Evolutionary conservation across 35 echinoderm and acorn worm genomes (phyloP).

Genomic region (Chiridota heheva): DNA sequence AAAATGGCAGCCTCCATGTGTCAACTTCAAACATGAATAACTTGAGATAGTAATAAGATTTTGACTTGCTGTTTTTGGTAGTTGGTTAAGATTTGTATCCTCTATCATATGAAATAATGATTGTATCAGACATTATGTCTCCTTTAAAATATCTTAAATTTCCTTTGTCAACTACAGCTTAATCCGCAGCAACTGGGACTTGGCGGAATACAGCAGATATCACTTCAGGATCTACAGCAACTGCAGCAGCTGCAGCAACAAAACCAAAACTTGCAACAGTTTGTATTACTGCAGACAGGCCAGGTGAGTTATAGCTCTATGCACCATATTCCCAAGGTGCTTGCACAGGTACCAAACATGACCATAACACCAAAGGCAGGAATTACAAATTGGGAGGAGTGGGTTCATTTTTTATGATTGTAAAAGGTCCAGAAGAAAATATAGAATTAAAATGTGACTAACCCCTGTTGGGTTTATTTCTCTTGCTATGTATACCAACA

Average conservation of each 20-base stretch:
- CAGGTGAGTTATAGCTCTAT: constrained; percentile 38
- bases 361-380: no score
- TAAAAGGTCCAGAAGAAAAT: no score
- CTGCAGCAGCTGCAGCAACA: constrained; percentile 80
- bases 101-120: not conserved
- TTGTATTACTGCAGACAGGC: constrained; percentile 69
- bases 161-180: constrained; percentile 44
- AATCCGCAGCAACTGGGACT: constrained; percentile 51
- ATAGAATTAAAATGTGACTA: no score
- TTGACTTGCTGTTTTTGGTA: not conserved
- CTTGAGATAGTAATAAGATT: no score
- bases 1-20: no score
- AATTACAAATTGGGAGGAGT: no score
- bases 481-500: no score
- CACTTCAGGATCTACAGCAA: constrained; percentile 73
- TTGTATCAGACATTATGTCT: not conserved
- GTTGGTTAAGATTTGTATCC: not conserved
- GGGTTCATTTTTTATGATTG: no score
- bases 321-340: not conserved
- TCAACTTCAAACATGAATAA: no score
- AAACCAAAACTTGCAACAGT: constrained; percentile 77
- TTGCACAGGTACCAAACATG: not conserved
- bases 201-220: constrained; percentile 66
- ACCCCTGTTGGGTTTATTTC: no score
- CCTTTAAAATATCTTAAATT: not conserved